Conservation (phyloP, 2,888 invertebrate genomes). For the Drosophila mimetica region DNA sequence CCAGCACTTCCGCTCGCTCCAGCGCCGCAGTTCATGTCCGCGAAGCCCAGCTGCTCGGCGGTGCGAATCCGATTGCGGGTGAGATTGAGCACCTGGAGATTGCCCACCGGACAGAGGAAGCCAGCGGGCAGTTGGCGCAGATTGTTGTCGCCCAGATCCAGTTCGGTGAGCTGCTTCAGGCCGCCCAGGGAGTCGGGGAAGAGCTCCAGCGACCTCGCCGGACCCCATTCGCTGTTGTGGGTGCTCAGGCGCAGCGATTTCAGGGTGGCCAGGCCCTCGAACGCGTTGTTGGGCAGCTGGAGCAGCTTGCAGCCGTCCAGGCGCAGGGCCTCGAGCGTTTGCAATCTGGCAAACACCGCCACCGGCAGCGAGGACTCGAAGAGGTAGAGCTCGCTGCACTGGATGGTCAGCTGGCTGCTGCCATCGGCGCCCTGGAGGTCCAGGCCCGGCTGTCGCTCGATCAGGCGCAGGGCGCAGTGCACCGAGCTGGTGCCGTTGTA, state of each 20-base stretch:
- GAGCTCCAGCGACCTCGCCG: constrained; percentile 90
- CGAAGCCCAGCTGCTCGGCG: constrained; percentile 90
- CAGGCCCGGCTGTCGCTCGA: constrained; percentile 88
- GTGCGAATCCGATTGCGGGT: constrained; percentile 93
- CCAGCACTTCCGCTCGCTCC: constrained; percentile 85
- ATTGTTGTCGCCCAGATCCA: constrained; percentile 94
- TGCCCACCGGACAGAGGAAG: constrained; percentile 91
- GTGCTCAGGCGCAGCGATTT: constrained; percentile 89
- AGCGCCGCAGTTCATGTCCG: constrained; percentile 84
- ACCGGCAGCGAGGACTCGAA: constrained; percentile 92
- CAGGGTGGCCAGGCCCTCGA: constrained; percentile 91
- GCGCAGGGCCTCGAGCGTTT: constrained; percentile 89
- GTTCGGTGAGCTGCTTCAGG: constrained; percentile 91
- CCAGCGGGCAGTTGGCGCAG: constrained; percentile 91
- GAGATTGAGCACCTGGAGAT: constrained; percentile 92
- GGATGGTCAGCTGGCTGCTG: constrained; percentile 89
- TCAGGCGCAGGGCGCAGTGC: constrained; percentile 89
- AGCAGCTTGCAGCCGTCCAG: constrained; percentile 92
- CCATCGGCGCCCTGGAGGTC: constrained; percentile 87
- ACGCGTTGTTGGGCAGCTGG: constrained; percentile 89
- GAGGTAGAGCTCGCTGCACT: constrained; percentile 91
- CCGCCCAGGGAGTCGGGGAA: constrained; percentile 90
- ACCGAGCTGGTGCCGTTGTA: constrained; percentile 85
- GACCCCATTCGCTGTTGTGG: constrained; percentile 92
- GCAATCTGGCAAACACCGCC: constrained; percentile 90